Base-by-base conservation (phyloP, 1,140 invertebrate species). In the Ceratitis capitata region DNA sequence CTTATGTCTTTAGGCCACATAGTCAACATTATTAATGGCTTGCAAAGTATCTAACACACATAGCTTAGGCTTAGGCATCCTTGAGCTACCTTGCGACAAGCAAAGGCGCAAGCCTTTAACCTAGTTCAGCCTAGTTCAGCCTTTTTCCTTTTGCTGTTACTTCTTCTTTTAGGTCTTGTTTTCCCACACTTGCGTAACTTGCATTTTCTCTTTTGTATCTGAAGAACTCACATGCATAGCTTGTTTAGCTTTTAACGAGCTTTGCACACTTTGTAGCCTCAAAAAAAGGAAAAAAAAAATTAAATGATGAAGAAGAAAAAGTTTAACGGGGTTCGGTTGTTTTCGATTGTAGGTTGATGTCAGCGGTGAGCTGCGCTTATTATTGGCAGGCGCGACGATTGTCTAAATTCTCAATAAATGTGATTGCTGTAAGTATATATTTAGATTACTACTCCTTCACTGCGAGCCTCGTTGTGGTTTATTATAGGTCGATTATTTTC, bases 1-100 rank as follows among this genome's bases (percentile, higher is more conserved):
- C 69, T 78, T 78, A 14, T 78, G 69, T 78, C 69, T 78, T 78
- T 78, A 78, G 69, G 69, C 69, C 69, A 78, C 69, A 78, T 78
- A 78, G 69, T 78, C 69, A 78, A 78, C 39, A 78, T 78, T 78
- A 78, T 78, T 78, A 78, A 78, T 78, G 69, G 39, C 42, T 47
- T 23, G 69, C 26, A 45, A 19, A 23, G 69, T 23, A 78, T 10
- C 6, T 6, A 5, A 9, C 51, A 14, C 23, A 23, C 51, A 16
- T 78, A 45, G 19, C 42, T 45, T 6, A 10, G 14, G 42, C 69
- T 45, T 42, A 19, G 69, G 19, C 69, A 78, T 78, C 69, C 69
- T 78, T 78, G 69, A 78, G 39, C 39, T 26, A 78, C 19, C 42
- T 78, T 3, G 19, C 5, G 45, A 23, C 42, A n/a, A 74, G 6